Base-by-base conservation (phyloP, 2,888 invertebrate genomes). In the Arctia plantaginis region DNA sequence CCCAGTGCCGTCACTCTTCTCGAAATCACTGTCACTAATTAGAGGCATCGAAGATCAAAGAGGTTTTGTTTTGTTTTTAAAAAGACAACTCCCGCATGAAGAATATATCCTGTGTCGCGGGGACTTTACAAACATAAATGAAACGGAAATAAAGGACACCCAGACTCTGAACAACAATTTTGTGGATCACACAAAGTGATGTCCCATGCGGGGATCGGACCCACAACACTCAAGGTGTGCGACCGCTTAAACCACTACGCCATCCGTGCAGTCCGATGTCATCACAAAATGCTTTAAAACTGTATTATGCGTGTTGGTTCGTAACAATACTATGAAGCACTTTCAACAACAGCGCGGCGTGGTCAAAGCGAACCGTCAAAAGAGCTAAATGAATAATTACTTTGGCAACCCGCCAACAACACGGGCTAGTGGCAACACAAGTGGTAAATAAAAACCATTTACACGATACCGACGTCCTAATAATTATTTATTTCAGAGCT, bases 331-430 rank as follows among this genome's bases (percentile, higher is more conserved):
- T 66, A 51, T 72, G 59, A 30, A 30, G 41, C 35, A 47, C 73
- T 55, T 55, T 55, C 35, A 23, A 55, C 64, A 59, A 77, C 51
- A 18, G 41, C 62, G 69, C 64, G 72, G 75, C 18, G 7, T 62
- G 18, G 73, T 76, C 74, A 75, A 67, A 75, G 71, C 47, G 39
- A 69, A 66, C 72, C 73, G 74, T 78, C 77, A 75, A 74, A 71
- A 77, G 71, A 76, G 71, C 44, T 73, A 69, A 70, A 73, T 83
- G 81, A 81, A 80, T 78, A 74, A 77, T 76, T 75, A 72, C 66
- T 69, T 70, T 81, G 83, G 82, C 73, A 51, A 33, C 0, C 12
- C 35, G 81, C 82, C 82, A 83, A 73, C 55, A 20, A 69, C 69
- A 39, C 66, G 41, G 10, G 66, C 35, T 15, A 44, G 73, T 76